Base-by-base conservation (phyloP, 2,888 invertebrate species). In the Troides helena region DNA sequence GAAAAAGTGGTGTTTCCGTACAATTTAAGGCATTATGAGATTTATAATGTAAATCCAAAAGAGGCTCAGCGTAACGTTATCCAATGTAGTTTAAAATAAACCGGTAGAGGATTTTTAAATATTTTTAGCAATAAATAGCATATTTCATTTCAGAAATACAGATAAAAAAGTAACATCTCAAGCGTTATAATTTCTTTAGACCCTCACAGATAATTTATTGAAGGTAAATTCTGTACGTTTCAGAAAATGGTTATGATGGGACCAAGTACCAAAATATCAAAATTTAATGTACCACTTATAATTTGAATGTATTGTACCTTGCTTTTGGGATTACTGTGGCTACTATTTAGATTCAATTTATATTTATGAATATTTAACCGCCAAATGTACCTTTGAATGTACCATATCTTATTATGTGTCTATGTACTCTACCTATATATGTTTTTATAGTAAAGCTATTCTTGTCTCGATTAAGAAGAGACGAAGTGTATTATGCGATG, bases 201-300 rank as follows among this genome's bases (percentile, higher is more conserved):
- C 6, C n/a, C 53, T 53, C 14, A 18, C 53, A 53, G 6, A 53
- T 53, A 17, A 53, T 53, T n/a, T 53, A 18, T 53, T 53, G n/a
- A 17, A 53, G 53, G 1, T 18, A 53, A 18, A 4, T 53, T 12
- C 18, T 53, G 3, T 53, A 21, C 21, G 50, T 65, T 69, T 61
- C 60, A 56, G 64, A 53, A 39, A 43, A 50, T 60, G 46, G n/a
- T 50, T 66, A 65, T 56, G 60, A 61, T 69, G 69, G 69, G 69
- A 69, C 69, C 69, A 69, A 69, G 50, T 66, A 59, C 56, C 65
- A 69, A 65, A 69, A 65, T 53, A 60, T 53, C n/a, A 53, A 53
- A 53, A 53, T 53, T 62, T 63, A 14, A 60, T 18, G 21, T 62
- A 36, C 17, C 30, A 14, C 18, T 43, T 23, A 57, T 43, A 57